These are phyloP conservation scores for Syrphus vitripennis DNA, from an alignment of 2,888 invertebrate genomes.

Conservation along the genomic window DNA sequence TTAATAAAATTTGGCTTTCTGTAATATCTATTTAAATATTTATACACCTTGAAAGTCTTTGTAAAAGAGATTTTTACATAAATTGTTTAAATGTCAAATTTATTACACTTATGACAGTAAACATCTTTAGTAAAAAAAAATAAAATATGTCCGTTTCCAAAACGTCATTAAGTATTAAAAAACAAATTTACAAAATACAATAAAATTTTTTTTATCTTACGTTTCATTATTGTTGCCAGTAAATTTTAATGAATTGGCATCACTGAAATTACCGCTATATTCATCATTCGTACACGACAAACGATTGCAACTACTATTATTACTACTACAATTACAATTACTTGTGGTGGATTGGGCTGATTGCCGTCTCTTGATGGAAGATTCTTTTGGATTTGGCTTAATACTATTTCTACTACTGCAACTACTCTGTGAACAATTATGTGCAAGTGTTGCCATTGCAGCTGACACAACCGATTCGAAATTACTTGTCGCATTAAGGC, in stretches of 20 bases:
- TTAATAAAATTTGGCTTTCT: background rate
- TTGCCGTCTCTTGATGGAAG: slow-evolving; percentile 54
- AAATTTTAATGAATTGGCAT: slow-evolving; percentile 30
- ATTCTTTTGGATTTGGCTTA: slow-evolving; percentile 60
- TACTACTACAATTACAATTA: slow-evolving; percentile 60
- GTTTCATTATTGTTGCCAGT: slow-evolving; percentile 34
- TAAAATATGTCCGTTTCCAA: background rate
- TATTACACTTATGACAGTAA: background rate
- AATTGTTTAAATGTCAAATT: background rate
- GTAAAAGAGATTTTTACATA: background rate
- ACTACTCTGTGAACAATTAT: slow-evolving; percentile 17
- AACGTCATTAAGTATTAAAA: slow-evolving; percentile 28
- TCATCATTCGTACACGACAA: slow-evolving; percentile 38
- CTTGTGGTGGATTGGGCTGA: slow-evolving; percentile 53
- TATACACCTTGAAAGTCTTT: background rate
- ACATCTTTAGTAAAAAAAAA: background rate
- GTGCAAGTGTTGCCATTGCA: slow-evolving; percentile 44
- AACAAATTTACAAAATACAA: slow-evolving; percentile 10
- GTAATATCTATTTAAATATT: background rate
- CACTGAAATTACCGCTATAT: slow-evolving; percentile 33
- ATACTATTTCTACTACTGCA: slow-evolving; percentile 52
- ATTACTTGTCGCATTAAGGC: slow-evolving; percentile 50
- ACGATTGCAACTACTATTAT: slow-evolving; percentile 45
- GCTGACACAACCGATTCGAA: slow-evolving; percentile 48
- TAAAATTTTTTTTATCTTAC: slow-evolving; percentile 24